Evolutionary conservation across 2,797 vertebrate genomes (phyloP), one percentile per base, ranked within the genome.

Genomic region (Hybognathus amarus): DNA sequence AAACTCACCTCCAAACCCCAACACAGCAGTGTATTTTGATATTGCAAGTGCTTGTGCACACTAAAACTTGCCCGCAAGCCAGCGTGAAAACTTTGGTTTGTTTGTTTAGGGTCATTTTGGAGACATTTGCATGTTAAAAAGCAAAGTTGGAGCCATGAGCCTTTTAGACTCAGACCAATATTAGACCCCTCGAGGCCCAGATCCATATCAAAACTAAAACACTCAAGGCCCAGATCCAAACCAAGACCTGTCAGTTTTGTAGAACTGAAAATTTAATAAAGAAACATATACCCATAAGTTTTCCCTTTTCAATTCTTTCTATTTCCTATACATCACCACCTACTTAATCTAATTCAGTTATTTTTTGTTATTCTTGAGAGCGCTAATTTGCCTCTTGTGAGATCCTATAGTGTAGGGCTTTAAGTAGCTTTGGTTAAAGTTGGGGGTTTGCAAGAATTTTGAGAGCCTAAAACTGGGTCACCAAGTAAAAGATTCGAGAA

Each of bases 1-100:
- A 80, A 64, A 75, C 52, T 68, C 67, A 73, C 50, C 45, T 69
- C 40, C 30, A 74, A 78, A 78, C 42, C 61, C 4, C 61, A 78
- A 66, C 42, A 36, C 77, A 67, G 59, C 42, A 3, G 20, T 64
- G 61, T 33, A 66, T 47, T 77, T 66, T 33, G 27, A 78, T 18
- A 33, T 47, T 2, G 4, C 45, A 38, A 24, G 9, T 66, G 42
- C 42, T 82, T 66, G 13, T 40, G 36, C 4, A 66, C 70, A 74
- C 10, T 66, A 66, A 27, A 67, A 64, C 66, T 59, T 61, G 40
- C 36, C 24, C 22, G 12, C 24, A 63, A 45, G 30, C n/a, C 36
- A 45, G 52, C 12, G 3, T 13, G 69, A 74, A 64, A 77, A 66
- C 42, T 52, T 78, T 20, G 2, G 18, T 50, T 22, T 36, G 30